Conservation (phyloP, 2,113 vertebrate species). For the Maccullochella peelii region DNA sequence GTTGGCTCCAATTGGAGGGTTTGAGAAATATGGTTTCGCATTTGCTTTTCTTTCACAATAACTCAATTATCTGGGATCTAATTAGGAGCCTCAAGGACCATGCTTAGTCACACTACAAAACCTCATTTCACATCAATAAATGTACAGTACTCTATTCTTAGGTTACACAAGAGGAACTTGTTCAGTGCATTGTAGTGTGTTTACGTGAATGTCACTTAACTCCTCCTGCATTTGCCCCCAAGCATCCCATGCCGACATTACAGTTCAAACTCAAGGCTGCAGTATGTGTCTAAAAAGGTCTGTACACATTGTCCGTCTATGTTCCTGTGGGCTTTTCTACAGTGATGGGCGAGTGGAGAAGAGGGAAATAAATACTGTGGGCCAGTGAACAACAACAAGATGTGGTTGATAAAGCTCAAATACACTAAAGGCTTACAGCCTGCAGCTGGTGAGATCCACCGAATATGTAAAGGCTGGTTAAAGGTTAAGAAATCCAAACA, state of each 20-base stretch:
- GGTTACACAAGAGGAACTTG: slow-evolving; percentile 17
- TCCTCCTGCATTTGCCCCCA: neutral
- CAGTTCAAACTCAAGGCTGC: slow-evolving; percentile 41
- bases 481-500: slow-evolving; percentile 71
- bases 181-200: slow-evolving; percentile 58
- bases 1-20: neutral
- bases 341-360: slow-evolving; percentile 62
- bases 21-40: neutral
- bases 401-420: slow-evolving; percentile 76
- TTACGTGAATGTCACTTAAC: slow-evolving; percentile 25
- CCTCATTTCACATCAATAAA: slow-evolving; percentile 28
- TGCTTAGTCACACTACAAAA: slow-evolving; percentile 49
- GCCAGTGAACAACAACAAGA: slow-evolving; percentile 66
- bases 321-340: slow-evolving; percentile 75
- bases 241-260: slow-evolving; percentile 26
- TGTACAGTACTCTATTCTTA: slow-evolving; percentile 15
- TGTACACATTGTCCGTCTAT: slow-evolving; percentile 76
- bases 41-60: slow-evolving; percentile 17
- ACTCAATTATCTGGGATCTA: neutral
- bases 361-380: slow-evolving; percentile 78
- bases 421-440: slow-evolving; percentile 72
- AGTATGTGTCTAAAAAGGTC: slow-evolving; percentile 51
- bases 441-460: slow-evolving; percentile 77
- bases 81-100: neutral
- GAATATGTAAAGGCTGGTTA: slow-evolving; percentile 77